A percentile compares a stretch with the other conserved stretches of the same genome.
Conservation (phyloP, 2,797 vertebrate species). For the Diplodus sargus region DNA sequence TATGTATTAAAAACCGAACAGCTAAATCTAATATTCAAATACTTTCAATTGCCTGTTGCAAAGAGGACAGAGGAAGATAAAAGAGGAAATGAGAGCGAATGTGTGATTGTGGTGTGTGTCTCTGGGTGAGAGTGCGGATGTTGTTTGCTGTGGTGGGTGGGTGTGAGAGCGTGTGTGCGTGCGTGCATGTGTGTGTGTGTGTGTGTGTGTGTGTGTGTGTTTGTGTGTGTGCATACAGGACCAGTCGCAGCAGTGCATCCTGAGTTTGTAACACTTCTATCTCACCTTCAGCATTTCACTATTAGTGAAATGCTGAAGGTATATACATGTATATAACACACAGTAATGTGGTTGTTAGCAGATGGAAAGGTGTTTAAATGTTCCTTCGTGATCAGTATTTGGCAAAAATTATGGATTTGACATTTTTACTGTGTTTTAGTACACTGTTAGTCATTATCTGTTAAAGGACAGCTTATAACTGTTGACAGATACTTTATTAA, state of each 20-base stretch:
- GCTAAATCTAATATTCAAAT: background rate
- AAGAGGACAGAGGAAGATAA: background rate
- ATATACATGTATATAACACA: too few relatives aligned
- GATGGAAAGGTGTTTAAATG: too few relatives aligned
- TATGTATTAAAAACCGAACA: too few relatives aligned
- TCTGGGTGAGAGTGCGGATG: slow-evolving; percentile 11
- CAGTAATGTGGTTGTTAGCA: too few relatives aligned
- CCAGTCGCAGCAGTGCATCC: background rate
- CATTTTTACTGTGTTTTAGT: too few relatives aligned
- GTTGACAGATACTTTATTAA: too few relatives aligned
- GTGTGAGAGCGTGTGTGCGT: background rate
- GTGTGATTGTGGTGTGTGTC: slow-evolving; percentile 18
- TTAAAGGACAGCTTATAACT: too few relatives aligned
- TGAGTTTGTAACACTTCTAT: slow-evolving; percentile 9
- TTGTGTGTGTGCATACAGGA: background rate
- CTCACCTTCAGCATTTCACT: background rate
- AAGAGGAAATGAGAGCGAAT: slow-evolving; percentile 15
- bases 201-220: background rate
- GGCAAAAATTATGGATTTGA: too few relatives aligned
- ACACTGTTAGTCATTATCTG: too few relatives aligned
- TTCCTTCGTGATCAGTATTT: too few relatives aligned
- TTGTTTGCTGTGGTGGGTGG: slow-evolving; percentile 8
- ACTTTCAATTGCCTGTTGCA: background rate
- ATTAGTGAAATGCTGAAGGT: too few relatives aligned
- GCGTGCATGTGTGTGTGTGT: background rate